Percentiles rank a stretch among this genome's conserved stretches.
phyloP scores from a whole-genome alignment of 1,140 invertebrate species.

The Bactericera cockerelli region DNA sequence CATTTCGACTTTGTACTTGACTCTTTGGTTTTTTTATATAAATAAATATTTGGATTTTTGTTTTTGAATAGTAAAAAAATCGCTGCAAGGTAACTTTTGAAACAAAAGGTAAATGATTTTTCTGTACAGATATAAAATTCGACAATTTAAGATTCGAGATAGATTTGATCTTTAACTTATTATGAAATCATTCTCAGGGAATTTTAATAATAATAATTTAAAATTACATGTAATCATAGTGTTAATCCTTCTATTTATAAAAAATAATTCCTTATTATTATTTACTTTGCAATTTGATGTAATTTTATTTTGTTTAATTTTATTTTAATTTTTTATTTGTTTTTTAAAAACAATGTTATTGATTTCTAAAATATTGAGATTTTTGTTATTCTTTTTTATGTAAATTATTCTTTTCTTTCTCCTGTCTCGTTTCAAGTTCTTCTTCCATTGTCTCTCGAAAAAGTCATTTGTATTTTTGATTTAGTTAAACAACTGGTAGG shows the following conservation, averaged over 20 bases:
- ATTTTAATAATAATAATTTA: not conserved
- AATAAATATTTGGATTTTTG: not conserved
- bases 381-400: not conserved
- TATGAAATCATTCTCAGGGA: conserved; percentile 5
- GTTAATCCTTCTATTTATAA: not conserved
- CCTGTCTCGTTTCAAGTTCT: too few species aligned
- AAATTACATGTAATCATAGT: not conserved
- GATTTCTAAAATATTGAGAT: not conserved
- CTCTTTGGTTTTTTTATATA: not conserved
- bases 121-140: not conserved
- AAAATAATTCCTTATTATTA: conserved; percentile 1
- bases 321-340: conserved; percentile 3
- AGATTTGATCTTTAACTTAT: not conserved
- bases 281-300: conserved; percentile 1
- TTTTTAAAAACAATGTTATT: conserved; percentile 9
- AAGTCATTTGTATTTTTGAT: too few species aligned
- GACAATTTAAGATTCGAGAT: too few species aligned
- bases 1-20: conserved; percentile 1
- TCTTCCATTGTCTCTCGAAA: too few species aligned
- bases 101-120: not conserved
- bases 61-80: not conserved
- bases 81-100: conserved; percentile 1
- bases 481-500: too few species aligned
- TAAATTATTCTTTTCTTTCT: not conserved
- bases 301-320: conserved; percentile 9